Conservation (phyloP, 2,888 invertebrate species). For the Aphidius colemani region DNA sequence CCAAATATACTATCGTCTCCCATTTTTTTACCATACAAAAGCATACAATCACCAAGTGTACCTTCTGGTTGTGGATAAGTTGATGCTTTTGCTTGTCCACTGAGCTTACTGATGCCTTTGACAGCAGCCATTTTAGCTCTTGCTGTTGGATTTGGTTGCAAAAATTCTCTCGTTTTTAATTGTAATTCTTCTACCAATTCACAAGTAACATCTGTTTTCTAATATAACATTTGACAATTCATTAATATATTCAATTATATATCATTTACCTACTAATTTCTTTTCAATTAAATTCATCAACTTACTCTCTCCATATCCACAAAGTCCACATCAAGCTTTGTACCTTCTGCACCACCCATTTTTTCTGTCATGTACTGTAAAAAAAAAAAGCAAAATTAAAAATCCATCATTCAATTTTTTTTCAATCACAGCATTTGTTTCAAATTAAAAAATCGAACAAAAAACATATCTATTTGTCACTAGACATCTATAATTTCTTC, state of each 20-base stretch:
- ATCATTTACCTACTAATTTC: slow-evolving; percentile 5
- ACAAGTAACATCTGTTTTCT: slow-evolving; percentile 98
- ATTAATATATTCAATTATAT: neutral
- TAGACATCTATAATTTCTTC: too few relatives aligned
- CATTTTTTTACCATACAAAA: slow-evolving; percentile 90
- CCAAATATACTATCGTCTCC: slow-evolving; percentile 95
- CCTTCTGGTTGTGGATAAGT: slow-evolving; percentile 99
- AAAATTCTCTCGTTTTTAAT: slow-evolving; percentile 95
- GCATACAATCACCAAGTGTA: slow-evolving; percentile 95
- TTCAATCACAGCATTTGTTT: slow-evolving; percentile 11
- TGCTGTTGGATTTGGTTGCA: slow-evolving; percentile 98
- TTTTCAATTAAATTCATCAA: slow-evolving; percentile 37
- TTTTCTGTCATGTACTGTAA: slow-evolving; percentile 99
- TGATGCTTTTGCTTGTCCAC: slow-evolving; percentile 94
- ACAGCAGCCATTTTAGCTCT: slow-evolving; percentile 94
- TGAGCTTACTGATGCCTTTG: slow-evolving; percentile 93
- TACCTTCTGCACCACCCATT: slow-evolving; percentile 99
- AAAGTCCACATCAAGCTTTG: slow-evolving; percentile 97
- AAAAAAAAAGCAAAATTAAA: slow-evolving; percentile 35
- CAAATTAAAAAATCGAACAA: neutral
- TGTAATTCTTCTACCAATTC: slow-evolving; percentile 97
- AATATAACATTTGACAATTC: slow-evolving; percentile 40
- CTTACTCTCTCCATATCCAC: slow-evolving; percentile 98
- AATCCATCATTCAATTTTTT: neutral
- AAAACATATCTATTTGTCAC: too few relatives aligned